Base-by-base conservation (phyloP, 2,888 invertebrate genomes). In the Masnerella sp. region DNA sequence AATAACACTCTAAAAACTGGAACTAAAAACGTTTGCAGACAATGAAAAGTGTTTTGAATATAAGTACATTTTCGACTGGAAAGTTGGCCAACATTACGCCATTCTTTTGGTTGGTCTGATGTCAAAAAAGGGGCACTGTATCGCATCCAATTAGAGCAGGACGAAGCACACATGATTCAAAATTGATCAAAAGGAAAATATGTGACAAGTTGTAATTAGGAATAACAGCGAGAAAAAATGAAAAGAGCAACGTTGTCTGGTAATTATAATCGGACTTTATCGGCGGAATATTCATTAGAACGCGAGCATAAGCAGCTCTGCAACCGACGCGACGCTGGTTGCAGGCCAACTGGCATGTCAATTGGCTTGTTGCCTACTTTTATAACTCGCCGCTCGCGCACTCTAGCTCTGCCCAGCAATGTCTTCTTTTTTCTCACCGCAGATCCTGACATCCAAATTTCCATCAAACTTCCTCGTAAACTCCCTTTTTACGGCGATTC, bases 361-460 rank as follows among this genome's bases (percentile, higher is more conserved):
- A 85, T 87, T 87, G 87, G 87, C 87, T 85, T 84, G 84, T 84
- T 86, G 87, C 87, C 87, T 85, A 86, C 84, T 85, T 84, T 86
- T 86, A 84, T 85, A 86, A 84, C 87, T 84, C 81, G 81, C 79
- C 79, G 78, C 77, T 76, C 78, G 77, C 73, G 76, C 68, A 78
- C 78, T 62, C 72, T 32, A 9, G 32, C 17, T 49, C 61, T n/a
- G 14, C 54, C 34, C 47, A 38, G 54, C 36, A 17, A 43, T 45
- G 9, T 8, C 11, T 25, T 58, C 45, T 43, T 64, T 28, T 30
- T 56, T 47, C 56, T 47, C 14, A 47, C n/a, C 20, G 22, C 54
- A 9, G 28, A 34, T 15, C 14, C 30, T 54, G 47, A 40, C 42
- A 47, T 25, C 45, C 34, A 56, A 45, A 54, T 65, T 65, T 45